Evolutionary conservation across 2,888 invertebrate genomes (phyloP), one percentile per base, ranked within the genome.

Genomic region (Volucella zonaria): DNA sequence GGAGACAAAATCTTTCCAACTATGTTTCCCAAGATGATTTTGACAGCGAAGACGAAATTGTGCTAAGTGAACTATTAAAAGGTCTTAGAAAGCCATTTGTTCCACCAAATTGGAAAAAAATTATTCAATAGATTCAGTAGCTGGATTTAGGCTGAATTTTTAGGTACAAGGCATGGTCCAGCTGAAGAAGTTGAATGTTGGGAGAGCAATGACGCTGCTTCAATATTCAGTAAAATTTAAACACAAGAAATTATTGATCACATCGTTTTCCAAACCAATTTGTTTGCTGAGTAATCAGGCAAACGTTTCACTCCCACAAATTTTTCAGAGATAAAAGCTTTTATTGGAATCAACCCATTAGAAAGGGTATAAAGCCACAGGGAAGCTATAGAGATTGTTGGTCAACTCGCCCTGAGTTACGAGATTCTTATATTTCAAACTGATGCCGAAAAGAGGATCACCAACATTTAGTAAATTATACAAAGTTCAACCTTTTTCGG

Each of bases 281-380:
- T n/a, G n/a, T n/a, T n/a, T n/a, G n/a, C n/a, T n/a, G n/a, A n/a
- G n/a, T n/a, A n/a, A n/a, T n/a, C 23, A 64, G 49, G 45, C n/a
- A n/a, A n/a, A n/a, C n/a, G n/a, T n/a, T n/a, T n/a, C n/a, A n/a
- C n/a, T n/a, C n/a, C n/a, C n/a, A n/a, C n/a, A n/a, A n/a, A n/a
- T 64, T 38, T 2, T 47, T 47, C 64, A 15, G 64, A 64, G 47
- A 64, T 64, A 31, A 38, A 11, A 64, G 64, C 49, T 64, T 64
- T 64, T 49, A 49, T 64, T 49, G 64, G 51, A 64, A 49, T 64
- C 31, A 64, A 64, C 49, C 31, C n/a, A n/a, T 64, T 64, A 31
- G 31, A 49, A 49, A 49, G 64, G 38, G 64, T 49, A 64, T 64
- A 64, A 64, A 64, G 40, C 40, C 49, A 2, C 64, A 49, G 64